Conservation (phyloP, 2,797 vertebrate genomes). For the Coilia nasus region DNA sequence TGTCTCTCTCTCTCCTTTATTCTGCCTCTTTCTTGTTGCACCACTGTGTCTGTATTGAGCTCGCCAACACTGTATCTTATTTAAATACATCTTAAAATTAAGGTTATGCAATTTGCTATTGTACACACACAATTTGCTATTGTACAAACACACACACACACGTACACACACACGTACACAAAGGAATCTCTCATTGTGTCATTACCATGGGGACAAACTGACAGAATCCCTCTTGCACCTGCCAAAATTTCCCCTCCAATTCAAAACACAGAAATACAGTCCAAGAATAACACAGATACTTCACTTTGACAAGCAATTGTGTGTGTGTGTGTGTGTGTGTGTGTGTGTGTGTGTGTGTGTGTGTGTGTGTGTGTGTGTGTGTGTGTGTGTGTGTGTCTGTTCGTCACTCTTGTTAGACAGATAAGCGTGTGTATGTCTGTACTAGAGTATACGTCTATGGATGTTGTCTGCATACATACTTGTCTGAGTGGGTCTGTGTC, state of each 20-base stretch:
- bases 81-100: not conserved
- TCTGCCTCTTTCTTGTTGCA: slow-evolving; percentile 85
- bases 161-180: slow-evolving; percentile 70
- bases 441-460: not conserved
- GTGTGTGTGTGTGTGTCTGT: slow-evolving; percentile 7
- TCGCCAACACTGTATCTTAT: not conserved
- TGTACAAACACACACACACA: not conserved
- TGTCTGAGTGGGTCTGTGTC: not conserved
- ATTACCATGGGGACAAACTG: slow-evolving; percentile 59
- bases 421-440: slow-evolving; percentile 23
- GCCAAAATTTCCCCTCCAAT: not conserved
- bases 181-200: slow-evolving; percentile 85
- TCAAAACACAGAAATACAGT: not conserved
- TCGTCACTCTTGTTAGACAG: not conserved
- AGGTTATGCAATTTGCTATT: not conserved
- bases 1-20: slow-evolving; percentile 65
- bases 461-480: slow-evolving; percentile 1
- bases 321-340: slow-evolving; percentile 1
- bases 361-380: not conserved
- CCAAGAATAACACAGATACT: slow-evolving; percentile 18
- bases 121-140: not conserved
- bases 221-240: slow-evolving; percentile 16
- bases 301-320: slow-evolving; percentile 11
- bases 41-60: not conserved
- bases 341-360: slow-evolving; percentile 7